Evolutionary conservation across 2,888 invertebrate genomes (phyloP), one percentile per base, ranked within the genome.

Genomic region (Diarsia mendica): DNA sequence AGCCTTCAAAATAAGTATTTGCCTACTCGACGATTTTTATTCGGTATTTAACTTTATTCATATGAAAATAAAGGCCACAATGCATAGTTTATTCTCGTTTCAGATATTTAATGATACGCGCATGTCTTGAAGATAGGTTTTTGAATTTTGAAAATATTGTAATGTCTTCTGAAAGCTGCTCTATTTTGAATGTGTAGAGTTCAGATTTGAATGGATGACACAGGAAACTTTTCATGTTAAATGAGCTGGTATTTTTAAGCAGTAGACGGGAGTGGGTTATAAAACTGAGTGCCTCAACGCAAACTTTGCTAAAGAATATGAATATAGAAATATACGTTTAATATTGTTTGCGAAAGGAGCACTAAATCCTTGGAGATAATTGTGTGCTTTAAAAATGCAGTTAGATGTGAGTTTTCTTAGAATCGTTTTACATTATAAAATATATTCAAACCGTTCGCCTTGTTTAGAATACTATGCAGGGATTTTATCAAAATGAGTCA

Each of bases 1-100:
- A 89, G 89, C 96, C 96, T 96, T 96, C 94, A 87, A 80, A 86
- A 89, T 87, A 84, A 87, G 84, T 89, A 89, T 91, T 90, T 90
- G 89, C 88, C 83, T 85, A 83, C 85, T 84, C 82, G 74, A 75
- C 77, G 79, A 82, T 85, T 87, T 88, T 85, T 72, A 61, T 79
- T 60, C 44, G 8, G 60, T 70, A 73, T 73, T 61, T 55, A 72
- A 82, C 81, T 82, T 65, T 88, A 85, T 66, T 51, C 0, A 5
- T 44, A 18, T 13, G 65, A 66, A 9, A 81, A 84, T 85, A 84
- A 79, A 80, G 75, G 2, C 28, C 61, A 75, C 23, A 80, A 72
- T 84, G 20, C 48, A 67, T 55, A 63, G 48, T 58, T 64, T 65
- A 66, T 33, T 63, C 33, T 3, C 48, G 20, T 71, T 75, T 78